A percentile compares a stretch with the other conserved stretches of the same genome.
Evolutionary conservation across 2,888 invertebrate species (phyloP).

Genomic region (Ecdyonurus torrentis): DNA sequence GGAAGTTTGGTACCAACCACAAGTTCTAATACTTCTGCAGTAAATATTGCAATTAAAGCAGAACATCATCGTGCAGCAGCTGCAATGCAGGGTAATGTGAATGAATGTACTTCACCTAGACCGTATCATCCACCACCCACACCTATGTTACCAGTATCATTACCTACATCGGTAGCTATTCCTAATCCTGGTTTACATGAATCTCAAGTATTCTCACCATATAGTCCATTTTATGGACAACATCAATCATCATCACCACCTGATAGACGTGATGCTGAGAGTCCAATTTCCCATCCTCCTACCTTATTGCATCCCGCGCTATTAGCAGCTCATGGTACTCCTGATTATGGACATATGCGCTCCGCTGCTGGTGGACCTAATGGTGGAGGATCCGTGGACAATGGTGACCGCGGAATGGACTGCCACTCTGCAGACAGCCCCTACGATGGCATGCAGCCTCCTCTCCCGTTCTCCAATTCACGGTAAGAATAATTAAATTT

Average conservation of each 20-base stretch:
- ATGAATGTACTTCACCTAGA: slow-evolving; percentile 46
- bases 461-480: slow-evolving; percentile 78
- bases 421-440: slow-evolving; percentile 82
- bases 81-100: slow-evolving; percentile 23
- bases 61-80: slow-evolving; percentile 23
- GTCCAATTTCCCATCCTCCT: slow-evolving; percentile 58
- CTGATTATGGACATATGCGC: slow-evolving; percentile 59
- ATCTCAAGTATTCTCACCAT: slow-evolving; percentile 83
- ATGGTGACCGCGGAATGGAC: slow-evolving; percentile 72
- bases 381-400: slow-evolving; percentile 42
- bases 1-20: slow-evolving; percentile 15
- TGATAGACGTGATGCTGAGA: slow-evolving; percentile 40
- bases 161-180: slow-evolving; percentile 92
- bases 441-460: slow-evolving; percentile 85
- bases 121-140: slow-evolving; percentile 56
- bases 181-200: slow-evolving; percentile 91
- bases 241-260: slow-evolving; percentile 26
- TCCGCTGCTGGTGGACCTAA: slow-evolving; percentile 26
- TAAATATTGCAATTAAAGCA: slow-evolving; percentile 26
- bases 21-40: slow-evolving; percentile 14
- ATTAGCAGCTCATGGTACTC: slow-evolving; percentile 55
- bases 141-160: slow-evolving; percentile 70
- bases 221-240: slow-evolving; percentile 71
- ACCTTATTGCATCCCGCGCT: slow-evolving; percentile 74
- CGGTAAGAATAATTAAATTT: not conserved